Evolutionary conservation across 1,140 invertebrate genomes (phyloP).

Genomic region (Babylonia areolata): DNA sequence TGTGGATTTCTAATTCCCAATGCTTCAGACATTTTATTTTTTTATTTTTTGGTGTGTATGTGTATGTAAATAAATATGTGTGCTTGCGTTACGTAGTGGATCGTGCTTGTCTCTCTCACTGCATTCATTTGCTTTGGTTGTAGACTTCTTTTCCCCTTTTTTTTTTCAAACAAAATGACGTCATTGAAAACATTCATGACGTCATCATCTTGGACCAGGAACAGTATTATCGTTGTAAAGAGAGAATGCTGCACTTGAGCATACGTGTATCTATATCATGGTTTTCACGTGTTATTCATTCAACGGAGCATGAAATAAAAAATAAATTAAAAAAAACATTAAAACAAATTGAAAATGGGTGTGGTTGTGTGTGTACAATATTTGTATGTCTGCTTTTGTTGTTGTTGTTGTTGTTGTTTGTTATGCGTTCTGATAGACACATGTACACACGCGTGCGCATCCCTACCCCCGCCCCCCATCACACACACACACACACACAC

Average conservation of each 20-base stretch:
- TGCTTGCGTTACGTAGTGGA: not conserved
- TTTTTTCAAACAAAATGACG: slow-evolving; percentile 20
- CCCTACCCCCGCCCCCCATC: not conserved
- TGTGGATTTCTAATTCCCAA: too few species aligned
- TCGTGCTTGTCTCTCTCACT: not conserved
- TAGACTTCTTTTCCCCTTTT: not conserved
- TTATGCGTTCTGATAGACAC: not conserved
- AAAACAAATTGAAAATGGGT: not conserved
- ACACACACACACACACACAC: slow-evolving; percentile 22
- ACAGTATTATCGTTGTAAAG: slow-evolving; percentile 40
- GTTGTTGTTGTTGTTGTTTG: not conserved
- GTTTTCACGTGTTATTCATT: slow-evolving; percentile 26
- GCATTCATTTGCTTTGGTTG: not conserved
- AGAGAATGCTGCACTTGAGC: slow-evolving; percentile 18
- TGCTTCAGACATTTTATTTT: too few species aligned
- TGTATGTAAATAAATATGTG: not conserved
- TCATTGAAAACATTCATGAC: slow-evolving; percentile 31
- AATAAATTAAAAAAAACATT: not conserved
- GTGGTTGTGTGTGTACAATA: not conserved
- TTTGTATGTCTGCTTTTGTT: not conserved
- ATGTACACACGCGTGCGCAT: not conserved
- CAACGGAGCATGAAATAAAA: not conserved
- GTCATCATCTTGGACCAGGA: slow-evolving; percentile 35
- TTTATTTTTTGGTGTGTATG: not conserved
- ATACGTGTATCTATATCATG: not conserved